Evolutionary conservation across 92 coral and sea anemone genomes (phyloP), one percentile per base, ranked within the genome.

Genomic region (Zoanthus gigantus): DNA sequence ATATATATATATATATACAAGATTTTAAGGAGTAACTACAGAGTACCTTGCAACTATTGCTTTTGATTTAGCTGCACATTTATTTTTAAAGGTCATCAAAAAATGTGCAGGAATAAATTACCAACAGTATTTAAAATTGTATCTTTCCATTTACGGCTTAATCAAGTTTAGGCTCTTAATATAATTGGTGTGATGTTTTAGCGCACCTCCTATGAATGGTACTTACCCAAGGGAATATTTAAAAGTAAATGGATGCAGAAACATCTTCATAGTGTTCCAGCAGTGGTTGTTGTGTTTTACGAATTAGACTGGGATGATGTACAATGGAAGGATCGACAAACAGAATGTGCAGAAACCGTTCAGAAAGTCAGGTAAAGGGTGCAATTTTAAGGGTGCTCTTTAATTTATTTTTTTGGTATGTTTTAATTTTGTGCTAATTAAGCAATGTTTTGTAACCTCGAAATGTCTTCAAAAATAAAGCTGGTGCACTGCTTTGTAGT

Each of bases 151-250:
- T 9, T 53, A n/a, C 0, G 12, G 1, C 58, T 53, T 2, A 58
- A 13, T 58, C 65, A 58, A 13, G 65, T 58, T 58, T 7, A 18
- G 2, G 15, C 9, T 48, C 4, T 9, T 34, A 3, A 16, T 1
- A 30, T 46, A 16, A 52, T 79, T 9, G 18, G 1, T 17, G 15
- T 65, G 18, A 53, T 88, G 45, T 57, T 92, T 57, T 79, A 97
- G 99, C 94, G 99, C 34, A 95, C 99, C 14, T 93, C 98, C n/a
- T 96, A 96, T 90, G 99, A 96, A 68, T 96, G 99, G 99, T 96
- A 96, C 73, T 44, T 93, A 32, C 99, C 98, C 15, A 96, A 95
- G 86, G 99, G 99, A 23, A 85, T 96, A 52, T 74, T 96, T 29
- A 96, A 96, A 83, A 82, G 95, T 18, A 95, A 96, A 76, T 96